Evolutionary conservation across 2,888 invertebrate genomes (phyloP).

Genomic region (Pheosia tremula): DNA sequence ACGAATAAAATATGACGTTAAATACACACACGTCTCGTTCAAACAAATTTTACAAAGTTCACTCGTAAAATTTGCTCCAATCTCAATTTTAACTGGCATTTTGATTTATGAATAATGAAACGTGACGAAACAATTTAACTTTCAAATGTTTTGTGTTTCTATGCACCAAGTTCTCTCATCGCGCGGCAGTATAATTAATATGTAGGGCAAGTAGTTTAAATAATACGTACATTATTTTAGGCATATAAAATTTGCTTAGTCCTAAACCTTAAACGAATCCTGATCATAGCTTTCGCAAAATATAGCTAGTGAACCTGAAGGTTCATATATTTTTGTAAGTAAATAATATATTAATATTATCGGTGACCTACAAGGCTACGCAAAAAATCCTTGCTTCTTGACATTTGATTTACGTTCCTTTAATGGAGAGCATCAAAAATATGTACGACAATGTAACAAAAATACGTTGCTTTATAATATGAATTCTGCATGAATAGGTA

Average conservation of each 20-base stretch:
- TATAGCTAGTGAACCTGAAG: conserved; percentile 11
- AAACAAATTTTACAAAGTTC: conserved; percentile 49
- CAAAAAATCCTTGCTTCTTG: conserved; percentile 28
- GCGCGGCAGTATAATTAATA: conserved; percentile 24
- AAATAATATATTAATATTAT: conserved; percentile 29
- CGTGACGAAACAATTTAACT: conserved; percentile 51
- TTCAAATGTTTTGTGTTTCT: conserved; percentile 42
- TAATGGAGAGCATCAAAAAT: conserved; percentile 30
- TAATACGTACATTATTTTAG: conserved; percentile 17
- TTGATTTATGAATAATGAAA: conserved; percentile 63
- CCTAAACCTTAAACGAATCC: conserved; percentile 5
- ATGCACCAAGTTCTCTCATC: conserved; percentile 36
- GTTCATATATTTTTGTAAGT: conserved; percentile 13
- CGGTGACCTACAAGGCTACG: conserved; percentile 25
- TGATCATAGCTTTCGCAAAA: conserved; percentile 16
- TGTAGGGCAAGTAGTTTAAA: conserved; percentile 28
- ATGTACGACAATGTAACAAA: conserved; percentile 26
- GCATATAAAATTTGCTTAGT: neutral
- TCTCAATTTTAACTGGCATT: conserved; percentile 54
- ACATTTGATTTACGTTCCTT: conserved; percentile 41
- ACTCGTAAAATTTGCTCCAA: conserved; percentile 59
- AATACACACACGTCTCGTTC: conserved; percentile 45
- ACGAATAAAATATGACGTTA: conserved; percentile 41
- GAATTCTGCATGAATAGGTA: conserved; percentile 50
- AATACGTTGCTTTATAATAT: conserved; percentile 48